phyloP scores from a whole-genome alignment of 2,113 vertebrate genomes.

The Ageneiosus marmoratus region DNA sequence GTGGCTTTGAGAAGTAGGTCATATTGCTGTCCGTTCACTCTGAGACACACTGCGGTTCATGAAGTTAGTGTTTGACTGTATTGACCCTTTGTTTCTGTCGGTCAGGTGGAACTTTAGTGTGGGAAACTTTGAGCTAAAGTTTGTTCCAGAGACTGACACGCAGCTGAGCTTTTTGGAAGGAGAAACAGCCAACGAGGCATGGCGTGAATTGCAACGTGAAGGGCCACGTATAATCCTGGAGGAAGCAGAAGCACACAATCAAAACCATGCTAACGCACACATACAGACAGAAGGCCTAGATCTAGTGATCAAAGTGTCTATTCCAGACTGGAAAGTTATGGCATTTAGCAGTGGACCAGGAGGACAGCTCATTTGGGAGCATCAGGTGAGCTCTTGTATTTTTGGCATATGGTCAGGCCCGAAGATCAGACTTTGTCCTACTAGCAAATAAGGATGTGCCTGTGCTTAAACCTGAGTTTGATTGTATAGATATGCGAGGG shows the following conservation, averaged over 20 bases:
- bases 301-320: constrained; percentile 92
- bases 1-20: constrained; percentile 90
- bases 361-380: constrained; percentile 93
- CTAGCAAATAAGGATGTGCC: not conserved
- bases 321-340: constrained; percentile 97
- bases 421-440: not conserved
- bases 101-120: constrained; percentile 98
- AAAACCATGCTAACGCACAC: constrained; percentile 56
- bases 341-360: constrained; percentile 83
- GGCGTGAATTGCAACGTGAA: constrained; percentile 75
- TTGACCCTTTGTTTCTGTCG: not conserved
- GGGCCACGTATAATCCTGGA: constrained; percentile 84
- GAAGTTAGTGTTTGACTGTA: not conserved
- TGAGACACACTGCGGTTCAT: not conserved
- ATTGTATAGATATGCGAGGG: not conserved
- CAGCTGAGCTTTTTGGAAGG: constrained; percentile 86
- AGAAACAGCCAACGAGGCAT: constrained; percentile 69
- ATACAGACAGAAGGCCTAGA: constrained; percentile 79
- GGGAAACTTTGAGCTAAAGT: constrained; percentile 93
- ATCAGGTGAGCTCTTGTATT: constrained; percentile 76
- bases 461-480: not conserved
- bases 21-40: not conserved
- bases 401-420: not conserved
- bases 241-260: constrained; percentile 62
- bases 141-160: constrained; percentile 81